Percentiles rank a stretch among this genome's conserved stretches.
Evolutionary conservation across 2,113 vertebrate species (phyloP).

Genomic region (Shinisaurus crocodilurus): DNA sequence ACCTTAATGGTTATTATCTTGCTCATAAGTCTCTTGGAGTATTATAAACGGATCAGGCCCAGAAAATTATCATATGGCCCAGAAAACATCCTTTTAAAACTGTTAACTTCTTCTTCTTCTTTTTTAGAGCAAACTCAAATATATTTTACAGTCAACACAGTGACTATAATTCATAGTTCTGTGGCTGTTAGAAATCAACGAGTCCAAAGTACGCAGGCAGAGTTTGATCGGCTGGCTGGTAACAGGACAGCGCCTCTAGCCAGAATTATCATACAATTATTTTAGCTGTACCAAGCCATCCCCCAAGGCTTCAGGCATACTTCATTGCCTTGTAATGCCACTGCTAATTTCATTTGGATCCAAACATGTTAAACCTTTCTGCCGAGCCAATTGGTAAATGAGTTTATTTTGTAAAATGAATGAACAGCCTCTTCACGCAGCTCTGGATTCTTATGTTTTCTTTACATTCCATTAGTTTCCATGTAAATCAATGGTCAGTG

Average conservation of each 20-base stretch:
- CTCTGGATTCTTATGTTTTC: constrained; percentile 56
- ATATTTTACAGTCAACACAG: fast-evolving
- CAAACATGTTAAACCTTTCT: neutral
- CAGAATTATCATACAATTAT: constrained; percentile 78
- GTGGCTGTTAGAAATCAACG: constrained; percentile 42
- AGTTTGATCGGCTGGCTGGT: constrained; percentile 79
- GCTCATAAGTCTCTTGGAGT: constrained; percentile 40
- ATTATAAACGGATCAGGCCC: constrained; percentile 38
- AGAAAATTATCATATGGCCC: constrained; percentile 1
- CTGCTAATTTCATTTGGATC: constrained; percentile 29
- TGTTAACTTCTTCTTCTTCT: neutral
- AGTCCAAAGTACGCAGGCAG: constrained; percentile 57
- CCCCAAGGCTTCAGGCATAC: constrained; percentile 53
- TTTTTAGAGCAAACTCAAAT: constrained; percentile 36
- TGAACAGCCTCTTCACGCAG: constrained; percentile 33
- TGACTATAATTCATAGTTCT: constrained; percentile 26
- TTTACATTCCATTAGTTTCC: constrained; percentile 67
- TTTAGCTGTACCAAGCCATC: constrained; percentile 70
- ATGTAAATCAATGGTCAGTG: constrained; percentile 64
- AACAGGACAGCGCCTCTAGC: constrained; percentile 72
- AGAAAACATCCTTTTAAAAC: neutral
- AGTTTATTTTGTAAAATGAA: constrained; percentile 47
- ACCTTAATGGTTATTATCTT: constrained; percentile 63
- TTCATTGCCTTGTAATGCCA: neutral
- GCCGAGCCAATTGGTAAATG: constrained; percentile 23